These are phyloP conservation scores for Poecilus cupreus DNA, from an alignment of 2,888 invertebrate genomes.

Conservation along the genomic window DNA sequence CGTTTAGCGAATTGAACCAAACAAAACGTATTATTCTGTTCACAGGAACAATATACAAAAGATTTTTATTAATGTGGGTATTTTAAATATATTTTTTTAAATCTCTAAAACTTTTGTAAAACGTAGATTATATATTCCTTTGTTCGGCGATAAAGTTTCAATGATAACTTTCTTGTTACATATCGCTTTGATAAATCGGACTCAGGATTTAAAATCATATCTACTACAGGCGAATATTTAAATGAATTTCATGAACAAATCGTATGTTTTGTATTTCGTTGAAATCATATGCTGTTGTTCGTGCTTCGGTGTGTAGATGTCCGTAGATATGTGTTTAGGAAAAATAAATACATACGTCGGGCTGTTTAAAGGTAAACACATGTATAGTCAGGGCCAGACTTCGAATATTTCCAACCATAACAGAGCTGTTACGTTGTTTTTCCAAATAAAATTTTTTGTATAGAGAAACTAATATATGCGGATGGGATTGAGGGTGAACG, in stretches of 20 bases:
- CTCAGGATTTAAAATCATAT: conserved; percentile 3
- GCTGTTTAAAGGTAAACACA: conserved; percentile 29
- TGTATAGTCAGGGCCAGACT: background rate
- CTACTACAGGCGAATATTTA: background rate
- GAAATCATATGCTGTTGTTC: conserved; percentile 32
- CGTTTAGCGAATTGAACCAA: too few relatives aligned
- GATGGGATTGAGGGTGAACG: too few relatives aligned
- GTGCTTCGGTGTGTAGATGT: conserved; percentile 8
- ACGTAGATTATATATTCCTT: background rate
- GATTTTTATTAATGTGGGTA: too few relatives aligned
- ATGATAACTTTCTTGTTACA: background rate
- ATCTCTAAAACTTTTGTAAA: background rate
- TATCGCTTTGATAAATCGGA: conserved; percentile 7
- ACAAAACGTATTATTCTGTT: too few relatives aligned
- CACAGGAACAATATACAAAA: background rate
- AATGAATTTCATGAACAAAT: conserved; percentile 7
- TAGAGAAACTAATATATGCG: too few relatives aligned
- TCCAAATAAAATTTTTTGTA: too few relatives aligned
- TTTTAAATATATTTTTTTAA: too few relatives aligned
- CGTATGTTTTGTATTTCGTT: conserved; percentile 19
- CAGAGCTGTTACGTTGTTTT: too few relatives aligned
- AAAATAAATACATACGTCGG: conserved; percentile 28
- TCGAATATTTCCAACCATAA: background rate
- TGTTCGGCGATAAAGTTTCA: background rate
- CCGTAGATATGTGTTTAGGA: conserved; percentile 24